Percentiles rank a stretch among this genome's conserved stretches.
These are phyloP conservation scores for Clusia tigrina DNA, from an alignment of 2,888 invertebrate genomes.

Conservation along the genomic window DNA sequence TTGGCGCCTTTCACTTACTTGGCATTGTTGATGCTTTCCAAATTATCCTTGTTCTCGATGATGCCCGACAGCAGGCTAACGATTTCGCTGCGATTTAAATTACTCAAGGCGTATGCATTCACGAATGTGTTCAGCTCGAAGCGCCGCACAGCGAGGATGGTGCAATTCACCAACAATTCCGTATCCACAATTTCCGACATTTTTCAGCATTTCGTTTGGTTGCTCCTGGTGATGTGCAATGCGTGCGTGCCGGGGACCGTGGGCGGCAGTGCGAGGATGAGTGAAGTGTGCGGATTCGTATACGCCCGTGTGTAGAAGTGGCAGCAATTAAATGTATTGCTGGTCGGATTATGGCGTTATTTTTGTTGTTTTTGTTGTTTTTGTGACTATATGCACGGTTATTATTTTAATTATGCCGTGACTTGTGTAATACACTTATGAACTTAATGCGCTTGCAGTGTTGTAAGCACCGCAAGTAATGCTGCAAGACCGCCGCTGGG, in stretches of 20 bases:
- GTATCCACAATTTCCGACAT: slow-evolving; percentile 63
- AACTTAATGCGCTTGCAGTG: too few species aligned
- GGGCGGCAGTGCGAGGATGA: neutral
- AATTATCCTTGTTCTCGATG: slow-evolving; percentile 57
- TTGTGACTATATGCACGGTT: neutral
- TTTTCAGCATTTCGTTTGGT: slow-evolving; percentile 30
- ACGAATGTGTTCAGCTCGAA: slow-evolving; percentile 55
- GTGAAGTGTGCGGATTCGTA: neutral
- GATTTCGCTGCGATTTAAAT: slow-evolving; percentile 59
- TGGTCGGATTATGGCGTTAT: neutral
- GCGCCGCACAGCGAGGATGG: slow-evolving; percentile 60
- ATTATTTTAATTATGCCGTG: too few species aligned
- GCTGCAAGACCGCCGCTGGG: too few species aligned
- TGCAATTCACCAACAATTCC: slow-evolving; percentile 61
- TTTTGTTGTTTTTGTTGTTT: neutral
- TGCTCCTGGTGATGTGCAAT: too few species aligned
- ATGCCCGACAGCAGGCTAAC: slow-evolving; percentile 57
- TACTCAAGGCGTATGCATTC: slow-evolving; percentile 52
- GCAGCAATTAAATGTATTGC: neutral
- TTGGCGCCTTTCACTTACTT: slow-evolving; percentile 55
- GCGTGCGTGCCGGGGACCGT: neutral
- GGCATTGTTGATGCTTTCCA: slow-evolving; percentile 55
- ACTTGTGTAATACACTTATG: too few species aligned
- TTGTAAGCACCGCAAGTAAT: too few species aligned
- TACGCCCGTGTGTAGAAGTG: neutral